These are phyloP conservation scores for Formica selysi DNA, from an alignment of 1,140 invertebrate species.

Conservation along the genomic window DNA sequence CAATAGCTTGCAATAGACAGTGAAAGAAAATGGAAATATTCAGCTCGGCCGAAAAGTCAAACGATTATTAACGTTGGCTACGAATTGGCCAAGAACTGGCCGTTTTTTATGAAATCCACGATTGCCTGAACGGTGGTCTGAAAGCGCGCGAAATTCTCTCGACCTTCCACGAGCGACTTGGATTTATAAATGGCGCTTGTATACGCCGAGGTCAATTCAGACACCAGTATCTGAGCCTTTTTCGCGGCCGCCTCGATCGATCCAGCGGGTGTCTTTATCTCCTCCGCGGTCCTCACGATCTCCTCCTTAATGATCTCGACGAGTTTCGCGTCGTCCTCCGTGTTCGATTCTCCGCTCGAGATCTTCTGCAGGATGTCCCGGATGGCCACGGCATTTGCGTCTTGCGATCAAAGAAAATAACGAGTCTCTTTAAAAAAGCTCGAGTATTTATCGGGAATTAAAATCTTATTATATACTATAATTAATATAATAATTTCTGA, in stretches of 20 bases:
- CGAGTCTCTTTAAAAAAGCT: background rate
- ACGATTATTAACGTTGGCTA: background rate
- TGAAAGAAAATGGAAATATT: background rate
- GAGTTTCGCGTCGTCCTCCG: slow-evolving; percentile 66
- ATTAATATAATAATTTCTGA: background rate
- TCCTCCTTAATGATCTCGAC: slow-evolving; percentile 72
- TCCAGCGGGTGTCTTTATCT: slow-evolving; percentile 65
- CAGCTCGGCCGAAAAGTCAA: background rate
- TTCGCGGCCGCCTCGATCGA: slow-evolving; percentile 74
- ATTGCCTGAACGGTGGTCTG: slow-evolving; percentile 74
- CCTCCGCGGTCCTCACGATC: slow-evolving; percentile 67
- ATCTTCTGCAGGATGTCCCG: slow-evolving; percentile 67
- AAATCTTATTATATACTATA: background rate
- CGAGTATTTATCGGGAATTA: background rate
- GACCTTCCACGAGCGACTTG: slow-evolving; percentile 66
- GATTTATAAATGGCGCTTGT: slow-evolving; percentile 76
- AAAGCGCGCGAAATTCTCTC: slow-evolving; percentile 67
- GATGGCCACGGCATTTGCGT: slow-evolving; percentile 50
- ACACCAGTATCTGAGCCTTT: slow-evolving; percentile 73
- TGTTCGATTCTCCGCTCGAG: slow-evolving; percentile 63
- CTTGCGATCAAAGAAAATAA: slow-evolving; percentile 50
- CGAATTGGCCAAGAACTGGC: slow-evolving; percentile 50
- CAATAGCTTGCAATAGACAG: background rate
- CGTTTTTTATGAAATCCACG: slow-evolving; percentile 76
- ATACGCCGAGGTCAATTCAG: slow-evolving; percentile 76